A percentile compares a stretch with the other conserved stretches of the same genome.
phyloP scores from a whole-genome alignment of 2,797 vertebrate genomes.

The Philypnodon macrostomus region DNA sequence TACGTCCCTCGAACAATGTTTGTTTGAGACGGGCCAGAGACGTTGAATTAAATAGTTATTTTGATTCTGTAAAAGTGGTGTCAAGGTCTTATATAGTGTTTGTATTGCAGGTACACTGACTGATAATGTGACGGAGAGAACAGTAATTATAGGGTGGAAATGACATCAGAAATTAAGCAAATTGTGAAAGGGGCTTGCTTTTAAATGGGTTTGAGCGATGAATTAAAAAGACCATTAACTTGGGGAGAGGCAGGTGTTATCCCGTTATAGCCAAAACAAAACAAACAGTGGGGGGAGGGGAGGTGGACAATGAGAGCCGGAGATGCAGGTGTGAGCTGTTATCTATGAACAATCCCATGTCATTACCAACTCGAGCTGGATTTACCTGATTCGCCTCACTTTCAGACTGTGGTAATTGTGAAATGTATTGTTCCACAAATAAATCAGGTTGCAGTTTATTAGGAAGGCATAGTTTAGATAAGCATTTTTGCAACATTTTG shows the following conservation, averaged over 20 bases:
- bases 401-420: constrained; percentile 41
- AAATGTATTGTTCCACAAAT: constrained; percentile 51
- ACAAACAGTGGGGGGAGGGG: constrained; percentile 35
- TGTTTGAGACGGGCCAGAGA: constrained; percentile 82
- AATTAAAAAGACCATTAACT: constrained; percentile 85
- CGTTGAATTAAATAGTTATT: constrained; percentile 85
- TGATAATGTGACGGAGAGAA: constrained; percentile 78
- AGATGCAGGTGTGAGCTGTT: constrained; percentile 62
- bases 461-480: background rate
- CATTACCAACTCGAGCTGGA: constrained; percentile 57
- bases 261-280: constrained; percentile 74
- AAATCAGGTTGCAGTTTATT: constrained; percentile 18
- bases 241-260: constrained; percentile 76
- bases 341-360: constrained; percentile 66
- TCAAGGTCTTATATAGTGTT: constrained; percentile 83
- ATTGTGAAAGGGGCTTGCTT: constrained; percentile 80
- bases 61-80: constrained; percentile 81
- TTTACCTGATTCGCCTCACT: constrained; percentile 57
- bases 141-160: constrained; percentile 82
- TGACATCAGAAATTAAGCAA: constrained; percentile 86
- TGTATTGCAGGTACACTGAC: constrained; percentile 80
- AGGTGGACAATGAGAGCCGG: constrained; percentile 22
- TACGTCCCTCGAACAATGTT: constrained; percentile 81
- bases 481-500: no score
- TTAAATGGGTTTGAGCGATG: constrained; percentile 82